Evolutionary conservation across 1,140 invertebrate genomes (phyloP).

Genomic region (Apis mellifera): DNA sequence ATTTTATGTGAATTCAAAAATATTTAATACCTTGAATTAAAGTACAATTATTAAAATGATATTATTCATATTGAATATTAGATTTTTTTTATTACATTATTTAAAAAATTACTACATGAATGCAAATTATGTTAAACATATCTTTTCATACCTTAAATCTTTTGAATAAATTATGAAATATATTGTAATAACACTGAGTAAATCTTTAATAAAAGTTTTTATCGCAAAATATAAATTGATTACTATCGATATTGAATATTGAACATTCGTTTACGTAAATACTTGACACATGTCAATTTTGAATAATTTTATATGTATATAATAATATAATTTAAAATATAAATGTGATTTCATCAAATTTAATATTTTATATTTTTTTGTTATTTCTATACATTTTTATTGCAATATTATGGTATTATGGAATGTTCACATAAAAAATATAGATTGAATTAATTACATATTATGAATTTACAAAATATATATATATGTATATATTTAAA

Average conservation of each 20-base stretch:
- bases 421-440: neutral
- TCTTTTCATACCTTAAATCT: slow-evolving; percentile 5
- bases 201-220: neutral
- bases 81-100: neutral
- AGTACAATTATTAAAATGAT: neutral
- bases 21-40: slow-evolving; percentile 12
- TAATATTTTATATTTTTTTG: neutral
- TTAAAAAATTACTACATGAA: neutral
- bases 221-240: slow-evolving; percentile 12
- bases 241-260: neutral
- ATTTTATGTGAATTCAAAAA: slow-evolving; percentile 1
- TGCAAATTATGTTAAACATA: neutral
- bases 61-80: neutral
- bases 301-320: neutral
- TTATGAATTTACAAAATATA: neutral
- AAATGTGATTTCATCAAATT: neutral
- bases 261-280: neutral
- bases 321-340: neutral
- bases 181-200: neutral
- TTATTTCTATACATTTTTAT: neutral
- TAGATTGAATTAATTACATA: neutral
- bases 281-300: neutral
- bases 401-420: neutral
- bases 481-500: neutral
- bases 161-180: slow-evolving; percentile 12